A percentile compares a stretch with the other conserved stretches of the same genome.
Conservation (phyloP, 2,797 vertebrate genomes). For the Cyclura pinguis region DNA sequence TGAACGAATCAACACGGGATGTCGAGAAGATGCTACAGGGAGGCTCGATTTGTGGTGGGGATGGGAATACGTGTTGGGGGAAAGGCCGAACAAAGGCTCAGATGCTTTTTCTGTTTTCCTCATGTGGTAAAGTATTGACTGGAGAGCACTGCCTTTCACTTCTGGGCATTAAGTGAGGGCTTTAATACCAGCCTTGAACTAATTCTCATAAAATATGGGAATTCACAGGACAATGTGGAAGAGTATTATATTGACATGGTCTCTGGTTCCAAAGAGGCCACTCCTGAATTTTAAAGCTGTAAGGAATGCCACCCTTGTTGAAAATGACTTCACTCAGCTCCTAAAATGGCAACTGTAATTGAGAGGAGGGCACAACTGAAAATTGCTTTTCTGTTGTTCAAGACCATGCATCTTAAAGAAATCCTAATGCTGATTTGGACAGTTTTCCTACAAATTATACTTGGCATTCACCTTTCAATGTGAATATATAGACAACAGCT, state of each 20-base stretch:
- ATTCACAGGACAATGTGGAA: not conserved
- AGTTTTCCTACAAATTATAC: not conserved
- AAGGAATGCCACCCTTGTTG: not conserved
- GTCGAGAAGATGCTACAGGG: conserved; percentile 47
- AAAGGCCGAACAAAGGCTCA: conserved; percentile 33
- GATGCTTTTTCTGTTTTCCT: conserved; percentile 34
- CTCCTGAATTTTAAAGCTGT: conserved; percentile 24
- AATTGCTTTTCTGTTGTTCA: conserved; percentile 7
- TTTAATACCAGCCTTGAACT: conserved; percentile 1
- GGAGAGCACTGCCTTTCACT: conserved; percentile 19
- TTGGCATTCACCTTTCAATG: not conserved
- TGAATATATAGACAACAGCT: not conserved
- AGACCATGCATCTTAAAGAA: not conserved
- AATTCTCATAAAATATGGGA: conserved; percentile 1
- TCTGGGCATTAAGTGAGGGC: conserved; percentile 36
- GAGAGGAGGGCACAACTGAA: no score
- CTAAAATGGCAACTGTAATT: not conserved
- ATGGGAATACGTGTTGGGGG: conserved; percentile 34
- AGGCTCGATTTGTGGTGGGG: conserved; percentile 31
- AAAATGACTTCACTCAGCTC: not conserved
- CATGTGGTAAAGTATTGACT: conserved; percentile 29
- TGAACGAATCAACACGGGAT: conserved; percentile 62
- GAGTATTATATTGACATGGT: not conserved
- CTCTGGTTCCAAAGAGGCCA: not conserved
- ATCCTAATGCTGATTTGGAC: not conserved